These are phyloP conservation scores for Phrynocephalus versicolor DNA, from an alignment of 2,113 vertebrate species.

Conservation along the genomic window DNA sequence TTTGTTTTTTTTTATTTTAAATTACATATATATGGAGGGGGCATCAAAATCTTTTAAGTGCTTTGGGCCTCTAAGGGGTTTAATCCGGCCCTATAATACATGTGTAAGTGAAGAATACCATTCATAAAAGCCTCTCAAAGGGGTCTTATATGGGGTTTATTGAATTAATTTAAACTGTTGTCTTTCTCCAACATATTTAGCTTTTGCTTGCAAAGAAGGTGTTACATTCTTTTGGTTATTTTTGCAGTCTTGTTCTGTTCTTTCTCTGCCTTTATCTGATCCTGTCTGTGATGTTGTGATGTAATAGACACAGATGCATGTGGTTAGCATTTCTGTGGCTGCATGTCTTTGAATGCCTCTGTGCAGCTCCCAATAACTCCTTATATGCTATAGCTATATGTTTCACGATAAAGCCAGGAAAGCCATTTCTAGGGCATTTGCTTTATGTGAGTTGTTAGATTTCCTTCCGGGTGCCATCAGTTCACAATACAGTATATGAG, in stretches of 20 bases:
- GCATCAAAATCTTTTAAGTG: no score
- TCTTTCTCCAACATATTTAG: neutral
- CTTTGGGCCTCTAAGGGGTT: no score
- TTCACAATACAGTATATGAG: neutral
- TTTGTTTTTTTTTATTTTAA: no score
- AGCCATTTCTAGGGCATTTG: neutral
- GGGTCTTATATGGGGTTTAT: no score
- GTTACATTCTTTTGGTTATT: neutral
- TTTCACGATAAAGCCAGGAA: neutral
- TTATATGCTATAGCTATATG: neutral
- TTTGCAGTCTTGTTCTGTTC: neutral
- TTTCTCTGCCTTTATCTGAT: neutral
- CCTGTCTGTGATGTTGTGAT: constrained; percentile 9
- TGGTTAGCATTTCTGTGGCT: neutral
- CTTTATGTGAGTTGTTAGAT: neutral
- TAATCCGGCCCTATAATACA: no score
- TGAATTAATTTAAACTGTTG: no score
- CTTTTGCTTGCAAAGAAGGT: constrained; percentile 12
- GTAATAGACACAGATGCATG: neutral
- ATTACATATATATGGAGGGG: no score
- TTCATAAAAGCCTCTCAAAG: no score
- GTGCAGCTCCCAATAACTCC: neutral
- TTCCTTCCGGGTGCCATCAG: neutral
- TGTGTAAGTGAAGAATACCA: no score
- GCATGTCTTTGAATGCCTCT: neutral